Percentiles rank a stretch among this genome's conserved stretches.
Conservation (phyloP, 2,797 vertebrate species). For the Poeciliopsis paucimaculata region DNA sequence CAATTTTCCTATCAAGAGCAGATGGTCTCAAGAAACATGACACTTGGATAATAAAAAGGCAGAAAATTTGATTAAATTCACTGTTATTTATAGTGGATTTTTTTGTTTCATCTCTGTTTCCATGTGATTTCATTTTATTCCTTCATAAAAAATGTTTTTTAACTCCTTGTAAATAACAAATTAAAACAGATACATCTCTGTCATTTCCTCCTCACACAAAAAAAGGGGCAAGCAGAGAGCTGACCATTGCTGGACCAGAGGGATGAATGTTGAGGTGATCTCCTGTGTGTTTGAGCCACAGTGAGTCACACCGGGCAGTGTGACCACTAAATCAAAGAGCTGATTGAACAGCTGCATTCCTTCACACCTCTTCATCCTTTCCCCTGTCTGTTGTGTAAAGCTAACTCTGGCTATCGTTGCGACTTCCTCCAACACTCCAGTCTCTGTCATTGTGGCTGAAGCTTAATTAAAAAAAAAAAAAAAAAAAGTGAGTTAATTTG, state of each 20-base stretch:
- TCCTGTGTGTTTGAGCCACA: constrained; percentile 56
- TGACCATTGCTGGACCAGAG: constrained; percentile 40
- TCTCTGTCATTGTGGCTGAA: constrained; percentile 39
- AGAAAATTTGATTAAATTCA: neutral
- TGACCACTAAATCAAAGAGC: constrained; percentile 76
- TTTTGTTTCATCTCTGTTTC: neutral
- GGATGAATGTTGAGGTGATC: constrained; percentile 65
- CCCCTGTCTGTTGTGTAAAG: constrained; percentile 35
- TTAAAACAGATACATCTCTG: neutral
- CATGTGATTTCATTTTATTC: neutral
- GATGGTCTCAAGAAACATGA: constrained; percentile 9
- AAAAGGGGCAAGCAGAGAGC: constrained; percentile 11
- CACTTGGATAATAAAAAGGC: neutral
- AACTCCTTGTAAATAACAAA: neutral
- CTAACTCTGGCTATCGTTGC: constrained; percentile 39
- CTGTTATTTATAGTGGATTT: neutral
- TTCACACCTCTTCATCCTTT: constrained; percentile 71
- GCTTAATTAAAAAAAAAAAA: constrained; percentile 52
- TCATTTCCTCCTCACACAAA: neutral
- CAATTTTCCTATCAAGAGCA: constrained; percentile 11
- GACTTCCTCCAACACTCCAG: neutral
- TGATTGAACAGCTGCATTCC: constrained; percentile 80
- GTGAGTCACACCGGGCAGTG: constrained; percentile 63
- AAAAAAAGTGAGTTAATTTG: constrained; percentile 44
- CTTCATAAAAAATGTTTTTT: neutral